Evolutionary conservation across 2,888 invertebrate species (phyloP), one percentile per base, ranked within the genome.

Genomic region (Rhynchonema sp.): DNA sequence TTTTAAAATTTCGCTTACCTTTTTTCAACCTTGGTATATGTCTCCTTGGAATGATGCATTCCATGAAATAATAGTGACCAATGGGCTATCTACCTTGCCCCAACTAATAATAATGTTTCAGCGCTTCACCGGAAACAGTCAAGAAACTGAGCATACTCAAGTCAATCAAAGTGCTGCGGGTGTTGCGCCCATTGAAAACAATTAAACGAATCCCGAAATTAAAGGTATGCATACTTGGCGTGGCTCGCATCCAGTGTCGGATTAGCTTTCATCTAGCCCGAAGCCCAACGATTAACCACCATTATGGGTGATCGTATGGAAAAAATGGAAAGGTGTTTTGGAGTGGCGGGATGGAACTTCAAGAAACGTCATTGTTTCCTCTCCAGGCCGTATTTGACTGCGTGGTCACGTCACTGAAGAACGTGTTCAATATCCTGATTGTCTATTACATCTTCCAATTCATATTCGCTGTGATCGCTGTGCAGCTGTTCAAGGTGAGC

Each of bases 191-290:
- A 66, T 82, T 96, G 66, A 83, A 94, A 77, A 94, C 96, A 71
- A 96, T 96, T 77, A 96, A 96, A 79, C 83, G 96, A 78, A 94
- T 94, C 73, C 96, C 96, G 80, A 94, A 94, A 77, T 81, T 96
- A 70, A 96, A 96, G 87, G 92, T 94, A 38, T n/a, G n/a, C n/a
- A n/a, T n/a, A n/a, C n/a, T n/a, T n/a, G n/a, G n/a, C n/a, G n/a
- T n/a, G n/a, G n/a, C n/a, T n/a, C n/a, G n/a, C n/a, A n/a, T n/a
- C n/a, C n/a, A n/a, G n/a, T n/a, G n/a, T n/a, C n/a, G n/a, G n/a
- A n/a, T n/a, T n/a, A n/a, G n/a, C n/a, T n/a, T n/a, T n/a, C n/a
- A n/a, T n/a, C n/a, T n/a, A n/a, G n/a, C n/a, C n/a, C n/a, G n/a
- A n/a, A n/a, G n/a, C n/a, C n/a, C n/a, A n/a, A n/a, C n/a, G n/a